Evolutionary conservation across 2,113 vertebrate species (phyloP).

Genomic region (Odontophorus gujanensis): DNA sequence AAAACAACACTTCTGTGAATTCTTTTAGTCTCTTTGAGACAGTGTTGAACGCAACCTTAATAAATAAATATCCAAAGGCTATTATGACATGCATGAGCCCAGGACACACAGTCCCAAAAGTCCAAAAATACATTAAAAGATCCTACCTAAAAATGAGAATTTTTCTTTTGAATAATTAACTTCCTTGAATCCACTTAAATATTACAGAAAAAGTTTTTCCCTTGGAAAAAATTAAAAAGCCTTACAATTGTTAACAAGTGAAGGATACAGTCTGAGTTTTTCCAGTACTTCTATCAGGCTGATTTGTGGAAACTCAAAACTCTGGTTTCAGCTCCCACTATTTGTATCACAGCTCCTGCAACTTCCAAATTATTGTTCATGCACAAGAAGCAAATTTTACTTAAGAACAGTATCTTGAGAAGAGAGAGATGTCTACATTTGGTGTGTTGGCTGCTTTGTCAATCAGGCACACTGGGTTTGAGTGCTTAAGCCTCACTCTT

Average conservation of each 20-base stretch:
- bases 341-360: not conserved
- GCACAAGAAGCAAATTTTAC: not conserved
- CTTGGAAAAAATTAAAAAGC: not conserved
- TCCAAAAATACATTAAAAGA: not conserved
- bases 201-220: not conserved
- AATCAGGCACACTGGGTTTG: not conserved
- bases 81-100: not conserved
- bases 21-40: not conserved
- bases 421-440: not conserved
- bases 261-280: not conserved
- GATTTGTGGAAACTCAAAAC: not conserved
- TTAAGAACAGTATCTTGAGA: not conserved
- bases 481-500: not conserved
- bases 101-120: not conserved
- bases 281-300: not conserved
- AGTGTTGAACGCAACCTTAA: not conserved
- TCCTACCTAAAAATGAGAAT: not conserved
- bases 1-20: not conserved
- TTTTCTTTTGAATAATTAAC: not conserved
- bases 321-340: not conserved
- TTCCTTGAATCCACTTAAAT: not conserved
- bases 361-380: not conserved
- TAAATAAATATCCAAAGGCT: not conserved
- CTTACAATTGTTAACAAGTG: not conserved
- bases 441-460: not conserved